Evolutionary conservation across 1,140 invertebrate species (phyloP), one percentile per base, ranked within the genome.

Genomic region (Heterodera carotae): DNA sequence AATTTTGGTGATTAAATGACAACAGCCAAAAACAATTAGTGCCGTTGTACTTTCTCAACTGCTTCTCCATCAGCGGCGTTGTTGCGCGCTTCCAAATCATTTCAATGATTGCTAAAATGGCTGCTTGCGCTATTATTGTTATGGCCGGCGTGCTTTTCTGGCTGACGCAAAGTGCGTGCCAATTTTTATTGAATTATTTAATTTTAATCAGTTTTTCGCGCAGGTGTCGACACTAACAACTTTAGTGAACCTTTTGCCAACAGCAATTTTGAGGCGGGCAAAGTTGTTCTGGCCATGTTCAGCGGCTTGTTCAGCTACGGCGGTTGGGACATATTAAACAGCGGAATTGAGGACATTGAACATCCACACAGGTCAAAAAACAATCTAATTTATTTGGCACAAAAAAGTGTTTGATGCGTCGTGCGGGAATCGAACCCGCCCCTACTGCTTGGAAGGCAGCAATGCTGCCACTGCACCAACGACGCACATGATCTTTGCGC

Each of bases 271-370:
- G 34, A 76, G 4, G 36, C 75, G 34, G 75, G 75, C 10, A 68
- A 64, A 43, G 70, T 76, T 29, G 72, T 64, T 25, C 43, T 76
- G 48, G 78, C 78, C 3, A 15, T 79, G 33, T 84, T 84, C 72
- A 56, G 77, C 25, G 84, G 82, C 8, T 74, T 84, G 29, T 84
- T 84, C 67, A 62, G 39, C 34, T 82, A 75, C 62, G 74, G 74
- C 48, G 82, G 81, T 5, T 83, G 82, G 82, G 82, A 83, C 43
- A 86, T 83, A 36, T 68, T 83, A 7, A 86, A 86, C 68, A 78
- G 77, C 39, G 82, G 82, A 27, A 75, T 74, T 62, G 84, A 84
- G 60, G 82, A 86, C 60, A 74, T 84, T 31, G 74, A 73, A n/a
- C 76, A 83, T n/a, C 82, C 82, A 10, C 76, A 77, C 76, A 71